A percentile compares a stretch with the other conserved stretches of the same genome.
Conservation (phyloP, 1,140 invertebrate species). For the Cyclargus thomasi region DNA sequence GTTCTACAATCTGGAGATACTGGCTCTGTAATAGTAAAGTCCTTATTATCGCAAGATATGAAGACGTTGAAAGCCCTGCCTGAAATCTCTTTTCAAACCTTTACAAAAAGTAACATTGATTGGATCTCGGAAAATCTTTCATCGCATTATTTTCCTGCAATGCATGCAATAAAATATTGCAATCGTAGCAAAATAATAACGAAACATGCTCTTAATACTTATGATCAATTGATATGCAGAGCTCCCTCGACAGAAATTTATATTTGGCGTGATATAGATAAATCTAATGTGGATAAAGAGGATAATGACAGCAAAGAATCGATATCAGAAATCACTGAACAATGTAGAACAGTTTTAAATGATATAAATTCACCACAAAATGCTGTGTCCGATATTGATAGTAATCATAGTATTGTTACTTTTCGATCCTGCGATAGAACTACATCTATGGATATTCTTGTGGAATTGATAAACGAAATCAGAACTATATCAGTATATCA, state of each 20-base stretch:
- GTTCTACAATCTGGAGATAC: slow-evolving; percentile 50
- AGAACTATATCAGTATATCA: slow-evolving; percentile 53
- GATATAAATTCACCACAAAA: neutral
- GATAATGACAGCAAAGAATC: neutral
- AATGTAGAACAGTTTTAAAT: neutral
- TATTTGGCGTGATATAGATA: neutral
- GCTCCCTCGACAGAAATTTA: neutral
- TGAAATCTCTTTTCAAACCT: slow-evolving; percentile 34
- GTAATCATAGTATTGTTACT: neutral
- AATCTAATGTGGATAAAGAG: neutral
- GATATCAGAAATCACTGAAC: neutral
- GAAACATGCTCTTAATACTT: neutral
- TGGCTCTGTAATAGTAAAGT: slow-evolving; percentile 39
- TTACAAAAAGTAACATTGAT: slow-evolving; percentile 35
- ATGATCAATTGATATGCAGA: neutral
- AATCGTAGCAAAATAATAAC: neutral
- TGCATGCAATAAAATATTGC: neutral
- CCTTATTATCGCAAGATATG: slow-evolving; percentile 36
- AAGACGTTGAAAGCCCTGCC: slow-evolving; percentile 25
- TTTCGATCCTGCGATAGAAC: slow-evolving; percentile 40
- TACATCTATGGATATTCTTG: slow-evolving; percentile 57
- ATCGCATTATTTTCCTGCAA: neutral
- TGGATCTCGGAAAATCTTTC: slow-evolving; percentile 39
- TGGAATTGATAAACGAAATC: slow-evolving; percentile 60
- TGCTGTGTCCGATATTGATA: neutral